Conservation (phyloP, 2,888 invertebrate genomes). For the Bugulina stolonifera region DNA sequence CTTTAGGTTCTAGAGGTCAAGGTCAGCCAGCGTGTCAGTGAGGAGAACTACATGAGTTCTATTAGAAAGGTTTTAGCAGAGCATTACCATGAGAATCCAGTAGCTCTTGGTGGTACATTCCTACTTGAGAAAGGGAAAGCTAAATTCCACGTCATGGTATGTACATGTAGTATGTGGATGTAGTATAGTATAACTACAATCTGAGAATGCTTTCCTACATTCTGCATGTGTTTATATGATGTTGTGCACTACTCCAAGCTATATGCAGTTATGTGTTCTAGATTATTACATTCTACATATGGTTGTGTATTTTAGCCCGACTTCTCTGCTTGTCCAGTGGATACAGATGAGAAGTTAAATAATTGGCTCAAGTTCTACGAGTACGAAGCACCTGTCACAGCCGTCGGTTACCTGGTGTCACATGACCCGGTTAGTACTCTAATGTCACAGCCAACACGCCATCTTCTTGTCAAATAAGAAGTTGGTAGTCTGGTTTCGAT, state of each 20-base stretch:
- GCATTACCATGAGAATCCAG: slow-evolving; percentile 65
- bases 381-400: slow-evolving; percentile 80
- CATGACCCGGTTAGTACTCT: slow-evolving; percentile 45
- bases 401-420: slow-evolving; percentile 58
- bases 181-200: too few relatives aligned
- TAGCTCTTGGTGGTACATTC: slow-evolving; percentile 85
- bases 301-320: slow-evolving; percentile 64
- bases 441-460: too few relatives aligned
- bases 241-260: too few relatives aligned
- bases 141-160: slow-evolving; percentile 84
- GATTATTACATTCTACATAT: too few relatives aligned
- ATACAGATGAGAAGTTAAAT: slow-evolving; percentile 68
- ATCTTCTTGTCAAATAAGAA: too few relatives aligned
- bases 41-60: slow-evolving; percentile 51
- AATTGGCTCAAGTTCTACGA: slow-evolving; percentile 85
- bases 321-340: slow-evolving; percentile 71
- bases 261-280: too few relatives aligned
- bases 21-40: slow-evolving; percentile 47
- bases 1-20: slow-evolving; percentile 63
- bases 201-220: too few relatives aligned
- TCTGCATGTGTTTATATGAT: too few relatives aligned
- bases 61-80: slow-evolving; percentile 57
- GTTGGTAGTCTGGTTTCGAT: too few relatives aligned
- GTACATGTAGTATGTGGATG: too few relatives aligned
- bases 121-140: slow-evolving; percentile 73